Percentiles rank a stretch among this genome's conserved stretches.
These are phyloP conservation scores for Leptopterna dolabrata DNA, from an alignment of 2,888 invertebrate species.

Conservation along the genomic window DNA sequence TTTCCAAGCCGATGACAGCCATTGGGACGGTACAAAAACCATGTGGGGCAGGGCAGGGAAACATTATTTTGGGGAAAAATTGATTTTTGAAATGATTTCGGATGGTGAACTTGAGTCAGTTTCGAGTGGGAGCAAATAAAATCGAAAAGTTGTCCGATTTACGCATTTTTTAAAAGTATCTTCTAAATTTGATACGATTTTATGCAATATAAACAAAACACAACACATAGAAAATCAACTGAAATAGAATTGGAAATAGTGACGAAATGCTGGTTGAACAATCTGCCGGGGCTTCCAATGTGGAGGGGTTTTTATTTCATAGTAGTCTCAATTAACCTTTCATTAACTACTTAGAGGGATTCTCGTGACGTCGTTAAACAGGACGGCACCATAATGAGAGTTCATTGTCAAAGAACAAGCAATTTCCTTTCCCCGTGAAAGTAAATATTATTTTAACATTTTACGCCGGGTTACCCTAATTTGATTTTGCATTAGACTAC, in stretches of 20 bases:
- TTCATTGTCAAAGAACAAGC: slow-evolving; percentile 8
- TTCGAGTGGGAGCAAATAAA: too few species aligned
- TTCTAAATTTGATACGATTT: too few species aligned
- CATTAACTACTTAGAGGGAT: slow-evolving; percentile 13
- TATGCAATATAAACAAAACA: too few species aligned
- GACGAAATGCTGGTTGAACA: too few species aligned
- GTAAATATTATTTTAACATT: background rate
- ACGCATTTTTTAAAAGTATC: too few species aligned
- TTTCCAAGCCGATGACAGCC: too few species aligned
- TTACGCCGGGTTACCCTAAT: background rate
- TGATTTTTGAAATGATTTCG: too few species aligned
- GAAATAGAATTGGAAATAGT: background rate
- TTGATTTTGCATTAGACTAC: background rate
- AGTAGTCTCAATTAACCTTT: background rate
- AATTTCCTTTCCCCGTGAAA: background rate
- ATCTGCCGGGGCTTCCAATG: background rate
- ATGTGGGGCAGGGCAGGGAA: too few species aligned
- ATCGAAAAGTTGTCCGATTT: too few species aligned
- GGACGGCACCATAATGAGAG: slow-evolving; percentile 12
- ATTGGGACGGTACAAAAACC: too few species aligned
- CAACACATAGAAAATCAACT: background rate
- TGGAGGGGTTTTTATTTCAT: background rate
- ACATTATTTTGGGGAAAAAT: too few species aligned
- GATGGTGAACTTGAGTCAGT: too few species aligned
- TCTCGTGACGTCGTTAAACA: background rate